A percentile compares a stretch with the other conserved stretches of the same genome.
Evolutionary conservation across 2,113 vertebrate genomes (phyloP).

Genomic region (Labeo rohita): DNA sequence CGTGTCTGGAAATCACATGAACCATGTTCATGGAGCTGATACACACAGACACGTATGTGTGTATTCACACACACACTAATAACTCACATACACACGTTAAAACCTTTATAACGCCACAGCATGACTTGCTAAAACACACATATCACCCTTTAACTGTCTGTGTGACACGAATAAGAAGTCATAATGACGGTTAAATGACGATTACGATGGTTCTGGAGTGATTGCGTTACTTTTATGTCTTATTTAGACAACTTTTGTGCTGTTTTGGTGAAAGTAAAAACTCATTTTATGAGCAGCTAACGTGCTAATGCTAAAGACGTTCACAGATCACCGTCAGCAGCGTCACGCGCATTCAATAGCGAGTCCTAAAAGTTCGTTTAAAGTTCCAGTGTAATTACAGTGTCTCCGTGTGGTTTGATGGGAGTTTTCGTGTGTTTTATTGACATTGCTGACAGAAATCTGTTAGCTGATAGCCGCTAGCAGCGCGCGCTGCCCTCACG

Average conservation of each 20-base stretch:
- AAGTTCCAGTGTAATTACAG: no score
- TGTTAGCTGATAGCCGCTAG: conserved; percentile 44
- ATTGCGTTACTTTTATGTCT: not conserved
- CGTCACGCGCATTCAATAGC: no score
- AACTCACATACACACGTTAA: not conserved
- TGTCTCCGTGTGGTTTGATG: not conserved
- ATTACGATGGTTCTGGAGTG: not conserved
- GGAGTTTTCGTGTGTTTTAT: not conserved
- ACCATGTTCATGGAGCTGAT: not conserved
- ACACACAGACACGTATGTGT: not conserved
- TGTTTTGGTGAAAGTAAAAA: not conserved
- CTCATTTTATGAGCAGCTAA: conserved; percentile 5
- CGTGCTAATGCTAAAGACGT: conserved; percentile 18
- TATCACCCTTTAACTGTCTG: not conserved
- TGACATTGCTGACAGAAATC: not conserved
- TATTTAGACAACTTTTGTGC: not conserved
- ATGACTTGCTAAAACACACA: conserved; percentile 29
- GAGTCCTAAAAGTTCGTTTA: not conserved
- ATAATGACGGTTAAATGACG: no score
- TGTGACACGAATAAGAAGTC: fast-evolving
- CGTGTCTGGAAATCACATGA: not conserved
- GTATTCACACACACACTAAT: not conserved
- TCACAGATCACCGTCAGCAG: not conserved
- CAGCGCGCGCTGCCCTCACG: conserved; percentile 44
- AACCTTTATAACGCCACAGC: not conserved